These are phyloP conservation scores for Drosophila greeni DNA, from an alignment of 2,888 invertebrate species.

Conservation along the genomic window DNA sequence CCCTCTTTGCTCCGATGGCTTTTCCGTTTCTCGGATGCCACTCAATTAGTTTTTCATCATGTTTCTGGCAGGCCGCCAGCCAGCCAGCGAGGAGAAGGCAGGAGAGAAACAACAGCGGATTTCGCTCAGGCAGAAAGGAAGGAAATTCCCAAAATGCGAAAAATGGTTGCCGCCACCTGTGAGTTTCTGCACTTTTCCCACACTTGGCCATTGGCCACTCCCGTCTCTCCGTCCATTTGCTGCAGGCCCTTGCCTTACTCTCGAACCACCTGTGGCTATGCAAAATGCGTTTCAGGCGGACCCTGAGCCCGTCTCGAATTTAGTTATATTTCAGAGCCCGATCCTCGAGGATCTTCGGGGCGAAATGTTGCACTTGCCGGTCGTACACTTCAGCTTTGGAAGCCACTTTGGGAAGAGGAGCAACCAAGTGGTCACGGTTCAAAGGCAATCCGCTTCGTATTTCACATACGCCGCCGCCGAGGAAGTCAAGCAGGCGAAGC, in stretches of 20 bases:
- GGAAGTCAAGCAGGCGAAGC: constrained; percentile 47
- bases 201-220: constrained; percentile 32
- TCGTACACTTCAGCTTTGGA: constrained; percentile 33
- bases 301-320: constrained; percentile 23
- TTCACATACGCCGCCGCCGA: constrained; percentile 56
- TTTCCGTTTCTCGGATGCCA: constrained; percentile 50
- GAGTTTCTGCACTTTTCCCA: constrained; percentile 37
- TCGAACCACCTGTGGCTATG: constrained; percentile 62
- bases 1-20: constrained; percentile 25
- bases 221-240: constrained; percentile 1
- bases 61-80: constrained; percentile 49
- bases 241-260: constrained; percentile 2
- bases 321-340: constrained; percentile 57
- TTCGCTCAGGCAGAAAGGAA: constrained; percentile 34
- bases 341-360: constrained; percentile 49
- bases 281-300: constrained; percentile 22
- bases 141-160: constrained; percentile 60
- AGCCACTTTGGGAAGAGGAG: constrained; percentile 29
- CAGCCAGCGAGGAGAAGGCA: constrained; percentile 25
- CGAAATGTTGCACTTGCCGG: constrained; percentile 58
- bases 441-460: constrained; percentile 53
- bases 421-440: constrained; percentile 58
- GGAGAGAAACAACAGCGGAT: constrained; percentile 13
- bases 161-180: constrained; percentile 49
- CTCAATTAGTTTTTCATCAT: constrained; percentile 68